Base-by-base conservation (phyloP, 1,140 invertebrate genomes). In the Drosophila tsacasi region DNA sequence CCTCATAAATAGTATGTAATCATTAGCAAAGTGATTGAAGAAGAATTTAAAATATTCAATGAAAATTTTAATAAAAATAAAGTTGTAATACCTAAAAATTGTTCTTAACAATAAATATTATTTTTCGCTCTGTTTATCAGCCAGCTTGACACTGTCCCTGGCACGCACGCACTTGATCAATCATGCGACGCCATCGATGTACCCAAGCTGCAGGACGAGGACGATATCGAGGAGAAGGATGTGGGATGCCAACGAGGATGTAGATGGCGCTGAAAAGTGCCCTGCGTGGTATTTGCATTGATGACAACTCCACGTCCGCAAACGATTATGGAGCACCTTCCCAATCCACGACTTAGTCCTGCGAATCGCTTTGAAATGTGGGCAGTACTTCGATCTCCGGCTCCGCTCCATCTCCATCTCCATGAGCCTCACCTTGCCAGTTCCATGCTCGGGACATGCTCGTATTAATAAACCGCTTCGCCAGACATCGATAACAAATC, bases 91-190 rank as follows among this genome's bases (percentile, higher is more conserved):
- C 32, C 4, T 35, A 35, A 35, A 35, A 0, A 12, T 35, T 35
- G 7, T 35, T 32, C 25, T 3, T 13, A 5, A 30, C 3, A 27
- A 12, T 6, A 5, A 40, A 7, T 3, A 6, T 0, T 3, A n/a
- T 21, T 44, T 69, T 23, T 42, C 27, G 23, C 44, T 54, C 10
- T 44, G 67, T 69, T 64, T 3, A 37, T 17, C 32, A 19, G 30
- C 21, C 62, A 55, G 63, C 71, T 71, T 80, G 72, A 63, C 71
- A 71, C 80, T 87, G 84, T 87, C 68, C 81, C 81, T 35, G 66
- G 63, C 84, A 87, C 84, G 84, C 85, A 87, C 84, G 73, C 84
- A 84, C 84, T 87, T 87, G 84, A 87, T 87, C 84, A 87, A 87
- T 87, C 84, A 87, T 87, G 84, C 81, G 84, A 83, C 49, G 64